Evolutionary conservation across 2,797 vertebrate species (phyloP), one percentile per base, ranked within the genome.

Genomic region (Hyperoplus lanceolatus): DNA sequence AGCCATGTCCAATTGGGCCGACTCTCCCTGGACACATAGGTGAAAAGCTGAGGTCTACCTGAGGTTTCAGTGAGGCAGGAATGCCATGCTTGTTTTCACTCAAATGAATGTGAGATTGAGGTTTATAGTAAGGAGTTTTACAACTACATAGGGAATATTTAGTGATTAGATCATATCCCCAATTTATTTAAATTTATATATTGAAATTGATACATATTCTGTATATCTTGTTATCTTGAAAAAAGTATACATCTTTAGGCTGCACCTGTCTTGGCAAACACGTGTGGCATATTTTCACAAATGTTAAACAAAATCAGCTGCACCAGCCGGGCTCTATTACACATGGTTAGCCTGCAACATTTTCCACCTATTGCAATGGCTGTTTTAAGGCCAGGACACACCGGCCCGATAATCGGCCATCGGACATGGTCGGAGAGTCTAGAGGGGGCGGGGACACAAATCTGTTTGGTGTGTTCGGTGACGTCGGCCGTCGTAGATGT

Each of bases 31-130:
- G 54, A n/a, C 39, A 55, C 80, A 41, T 76, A 87, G 80, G 80
- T 81, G 75, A 77, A 74, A 69, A 73, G 53, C 48, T 14, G 55
- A 65, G 61, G 69, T 60, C 13, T 16, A 58, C 21, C 62, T 85
- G 77, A 64, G 73, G 62, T 84, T 80, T 70, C 79, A 65, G 60
- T 16, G 56, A 80, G 75, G 66, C 60, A 58, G 68, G 79, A 88
- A 84, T 71, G 50, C 46, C 53, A 41, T 8, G 50, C 84, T 74
- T 75, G 66, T 70, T 76, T 86, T 90, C 75, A 78, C 82, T 76
- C 77, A 65, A 74, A 86, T 85, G 75, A 81, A 82, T 50, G 61
- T 72, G 48, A 81, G 67, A 80, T 79, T 65, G 58, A 71, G 65
- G 61, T 46, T 48, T 63, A 63, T 61, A 36, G 66, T 15, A 7